Base-by-base conservation (phyloP, 92 coral and sea anemone genomes). In the Paragorgia papillata region DNA sequence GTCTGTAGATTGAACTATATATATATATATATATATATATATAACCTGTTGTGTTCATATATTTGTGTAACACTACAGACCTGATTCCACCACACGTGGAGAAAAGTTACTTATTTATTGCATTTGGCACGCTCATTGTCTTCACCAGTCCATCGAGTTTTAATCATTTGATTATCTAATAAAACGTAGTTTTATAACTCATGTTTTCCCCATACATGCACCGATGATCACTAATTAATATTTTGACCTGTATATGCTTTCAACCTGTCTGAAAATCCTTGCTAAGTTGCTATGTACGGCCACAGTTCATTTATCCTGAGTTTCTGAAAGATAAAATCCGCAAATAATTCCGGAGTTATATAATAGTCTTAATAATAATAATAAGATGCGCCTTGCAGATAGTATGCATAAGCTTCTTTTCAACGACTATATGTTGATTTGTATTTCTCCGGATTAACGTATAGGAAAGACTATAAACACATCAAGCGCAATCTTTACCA, bases 21-120 rank as follows among this genome's bases (percentile, higher is more conserved):
- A n/a, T n/a, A n/a, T n/a, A n/a, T n/a, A n/a, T n/a, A n/a, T n/a
- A n/a, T n/a, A n/a, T n/a, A n/a, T n/a, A n/a, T n/a, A n/a, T n/a
- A 2, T 46, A 15, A 46, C 7, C 9, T 46, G 53, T 46, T 15
- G 53, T 6, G n/a, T 46, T 46, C 14, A n/a, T n/a, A n/a, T 44
- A 49, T 49, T 46, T 68, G 59, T 68, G 37, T 49, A 68, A 70
- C 77, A 70, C 77, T 70, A n/a, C n/a, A 50, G 77, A 70, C 77
- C 77, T 70, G 48, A 24, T 28, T 33, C 77, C 46, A 70, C 77
- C 77, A 50, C 77, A 70, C 48, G 62, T 55, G 62, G 51, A 55
- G 62, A 70, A 30, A 19, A 18, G 51, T 48, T 67, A 12, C 44
- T 15, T 41, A 20, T 64, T 25, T 48, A 67, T 67, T 39, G 57